Conservation (phyloP, 2,797 vertebrate genomes). For the Eulemur mongoz region DNA sequence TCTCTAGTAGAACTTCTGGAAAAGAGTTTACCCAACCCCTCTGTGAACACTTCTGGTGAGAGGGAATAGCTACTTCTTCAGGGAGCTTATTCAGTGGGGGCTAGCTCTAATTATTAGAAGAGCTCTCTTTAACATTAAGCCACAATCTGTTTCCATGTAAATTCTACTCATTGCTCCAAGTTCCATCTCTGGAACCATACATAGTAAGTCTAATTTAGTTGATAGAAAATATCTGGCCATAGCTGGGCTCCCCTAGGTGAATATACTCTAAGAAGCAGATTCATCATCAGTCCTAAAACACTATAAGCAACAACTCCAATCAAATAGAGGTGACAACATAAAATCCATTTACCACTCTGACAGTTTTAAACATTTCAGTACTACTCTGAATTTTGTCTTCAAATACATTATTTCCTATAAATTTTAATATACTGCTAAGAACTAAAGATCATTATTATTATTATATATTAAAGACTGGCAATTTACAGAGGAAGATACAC, state of each 20-base stretch:
- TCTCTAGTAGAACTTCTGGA: background rate
- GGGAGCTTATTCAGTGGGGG: background rate
- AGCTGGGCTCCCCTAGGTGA: background rate
- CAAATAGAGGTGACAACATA: background rate
- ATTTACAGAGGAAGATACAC: background rate
- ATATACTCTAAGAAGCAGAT: background rate
- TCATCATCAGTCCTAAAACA: background rate
- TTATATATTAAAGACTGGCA: background rate
- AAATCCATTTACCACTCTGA: background rate
- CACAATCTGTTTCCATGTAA: background rate
- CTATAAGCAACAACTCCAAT: background rate
- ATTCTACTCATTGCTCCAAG: constrained; percentile 21
- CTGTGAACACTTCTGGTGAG: background rate
- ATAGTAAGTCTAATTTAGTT: background rate
- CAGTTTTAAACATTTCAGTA: constrained; percentile 36
- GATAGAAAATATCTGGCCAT: background rate
- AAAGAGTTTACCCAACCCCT: background rate
- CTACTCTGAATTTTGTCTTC: background rate
- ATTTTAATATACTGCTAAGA: constrained; percentile 30
- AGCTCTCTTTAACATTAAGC: constrained; percentile 13
- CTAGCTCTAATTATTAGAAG: background rate
- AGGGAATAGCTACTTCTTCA: background rate
- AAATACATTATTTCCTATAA: background rate
- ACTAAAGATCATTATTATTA: background rate
- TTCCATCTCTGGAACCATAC: background rate